Conservation (phyloP, 2,888 invertebrate genomes). For the Aspidiotus rigidus region DNA sequence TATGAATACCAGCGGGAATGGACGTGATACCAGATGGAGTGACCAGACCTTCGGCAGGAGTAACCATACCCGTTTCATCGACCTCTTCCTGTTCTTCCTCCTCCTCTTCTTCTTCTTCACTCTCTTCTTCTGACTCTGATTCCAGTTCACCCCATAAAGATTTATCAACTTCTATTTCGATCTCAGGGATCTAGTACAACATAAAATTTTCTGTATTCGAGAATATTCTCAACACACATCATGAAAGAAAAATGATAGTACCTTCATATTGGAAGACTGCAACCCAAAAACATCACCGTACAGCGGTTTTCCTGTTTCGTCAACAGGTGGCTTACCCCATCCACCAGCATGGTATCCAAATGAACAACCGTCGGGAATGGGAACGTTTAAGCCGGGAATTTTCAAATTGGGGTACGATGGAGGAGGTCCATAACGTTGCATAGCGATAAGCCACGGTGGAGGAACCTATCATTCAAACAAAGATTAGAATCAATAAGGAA, state of each 20-base stretch:
- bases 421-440: slow-evolving; percentile 97
- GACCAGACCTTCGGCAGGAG: slow-evolving; percentile 84
- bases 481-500: neutral
- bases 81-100: slow-evolving; percentile 54
- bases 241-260: neutral
- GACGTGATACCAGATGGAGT: slow-evolving; percentile 89
- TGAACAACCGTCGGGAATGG: slow-evolving; percentile 93
- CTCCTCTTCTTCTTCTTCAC: slow-evolving; percentile 55
- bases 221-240: too few relatives aligned
- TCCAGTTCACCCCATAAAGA: slow-evolving; percentile 96
- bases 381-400: slow-evolving; percentile 94
- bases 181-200: slow-evolving; percentile 49
- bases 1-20: slow-evolving; percentile 91
- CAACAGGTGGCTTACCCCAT: slow-evolving; percentile 99
- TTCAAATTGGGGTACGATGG: slow-evolving; percentile 98
- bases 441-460: slow-evolving; percentile 93
- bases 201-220: neutral
- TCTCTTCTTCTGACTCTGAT: slow-evolving; percentile 70
- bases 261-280: slow-evolving; percentile 44
- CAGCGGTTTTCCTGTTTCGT: slow-evolving; percentile 92
- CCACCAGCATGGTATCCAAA: slow-evolving; percentile 99
- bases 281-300: slow-evolving; percentile 99
- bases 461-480: slow-evolving; percentile 46
- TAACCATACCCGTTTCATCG: slow-evolving; percentile 76
- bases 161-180: slow-evolving; percentile 83